Evolutionary conservation across 2,888 invertebrate genomes (phyloP), one percentile per base, ranked within the genome.

Genomic region (Aradus depressus): DNA sequence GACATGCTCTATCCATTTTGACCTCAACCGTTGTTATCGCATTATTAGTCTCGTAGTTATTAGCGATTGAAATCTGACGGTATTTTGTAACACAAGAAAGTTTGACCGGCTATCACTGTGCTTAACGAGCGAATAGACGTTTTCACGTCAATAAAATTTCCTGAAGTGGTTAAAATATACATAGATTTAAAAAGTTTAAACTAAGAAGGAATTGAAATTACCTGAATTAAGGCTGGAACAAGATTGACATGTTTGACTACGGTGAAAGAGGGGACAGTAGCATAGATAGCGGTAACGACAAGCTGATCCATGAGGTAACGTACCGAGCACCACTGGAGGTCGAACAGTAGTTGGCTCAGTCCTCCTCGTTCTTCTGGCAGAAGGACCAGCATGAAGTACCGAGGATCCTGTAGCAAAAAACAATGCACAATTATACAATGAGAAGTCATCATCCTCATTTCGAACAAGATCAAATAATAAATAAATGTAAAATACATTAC

Each of bases 181-280:
- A n/a, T n/a, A n/a, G n/a, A n/a, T n/a, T n/a, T n/a, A n/a, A n/a
- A n/a, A n/a, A n/a, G n/a, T n/a, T n/a, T n/a, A n/a, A n/a, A n/a
- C n/a, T n/a, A n/a, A n/a, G n/a, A n/a, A n/a, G n/a, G n/a, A n/a
- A n/a, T n/a, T n/a, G 16, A 4, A 12, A 71, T 72, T 70, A 87
- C 88, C 76, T 81, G 80, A 66, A 86, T 84, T 55, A 89, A 72
- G 62, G 83, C 81, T 45, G 82, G 79, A n/a, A 87, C 87, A 44
- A 89, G 71, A 43, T 80, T 79, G 59, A 87, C 79, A 61, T 82
- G 83, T 41, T 87, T 87, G 56, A 82, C 81, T 19, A 87, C 73
- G 65, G 75, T 80, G 64, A 88, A 88, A 62, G 84, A 84, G 0
- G 88, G 88, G 53, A 89, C 81, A 25, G 81, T 76, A 1, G 85